phyloP scores from a whole-genome alignment of 2,888 invertebrate species.

The Agrochola circellaris region DNA sequence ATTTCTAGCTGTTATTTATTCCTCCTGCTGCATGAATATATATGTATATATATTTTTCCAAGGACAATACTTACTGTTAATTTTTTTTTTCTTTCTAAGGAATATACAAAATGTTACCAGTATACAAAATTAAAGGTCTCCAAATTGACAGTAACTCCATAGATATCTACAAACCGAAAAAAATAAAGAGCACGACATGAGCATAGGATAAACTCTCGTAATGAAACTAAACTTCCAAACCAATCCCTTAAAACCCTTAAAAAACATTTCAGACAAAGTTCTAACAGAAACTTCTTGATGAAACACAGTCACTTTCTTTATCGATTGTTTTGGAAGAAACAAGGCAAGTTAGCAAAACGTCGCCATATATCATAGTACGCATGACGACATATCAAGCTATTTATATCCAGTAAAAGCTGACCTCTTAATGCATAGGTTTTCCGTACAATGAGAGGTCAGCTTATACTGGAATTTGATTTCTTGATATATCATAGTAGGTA shows the following conservation, averaged over 20 bases:
- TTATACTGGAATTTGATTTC: neutral
- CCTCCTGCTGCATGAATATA: neutral
- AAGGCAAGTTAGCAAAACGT: constrained; percentile 23
- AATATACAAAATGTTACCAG: too few species aligned
- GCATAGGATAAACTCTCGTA: neutral
- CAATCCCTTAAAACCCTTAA: constrained; percentile 10
- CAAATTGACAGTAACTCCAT: neutral
- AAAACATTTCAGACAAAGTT: constrained; percentile 16
- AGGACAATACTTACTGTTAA: neutral
- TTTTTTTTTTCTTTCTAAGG: too few species aligned
- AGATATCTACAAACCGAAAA: too few species aligned
- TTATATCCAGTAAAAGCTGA: neutral
- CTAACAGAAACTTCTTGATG: constrained; percentile 5
- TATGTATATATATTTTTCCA: neutral
- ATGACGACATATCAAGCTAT: neutral
- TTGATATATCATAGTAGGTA: neutral
- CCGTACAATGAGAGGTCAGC: neutral
- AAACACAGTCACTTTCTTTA: neutral
- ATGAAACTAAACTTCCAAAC: constrained; percentile 5
- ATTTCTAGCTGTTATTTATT: neutral
- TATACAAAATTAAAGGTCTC: neutral
- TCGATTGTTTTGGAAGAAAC: constrained; percentile 24
- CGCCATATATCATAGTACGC: constrained; percentile 13
- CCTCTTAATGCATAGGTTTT: neutral
- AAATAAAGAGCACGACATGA: neutral